Percentiles rank a stretch among this genome's conserved stretches.
Conservation (phyloP, 2,888 invertebrate species). For the Drosophila putrida region DNA sequence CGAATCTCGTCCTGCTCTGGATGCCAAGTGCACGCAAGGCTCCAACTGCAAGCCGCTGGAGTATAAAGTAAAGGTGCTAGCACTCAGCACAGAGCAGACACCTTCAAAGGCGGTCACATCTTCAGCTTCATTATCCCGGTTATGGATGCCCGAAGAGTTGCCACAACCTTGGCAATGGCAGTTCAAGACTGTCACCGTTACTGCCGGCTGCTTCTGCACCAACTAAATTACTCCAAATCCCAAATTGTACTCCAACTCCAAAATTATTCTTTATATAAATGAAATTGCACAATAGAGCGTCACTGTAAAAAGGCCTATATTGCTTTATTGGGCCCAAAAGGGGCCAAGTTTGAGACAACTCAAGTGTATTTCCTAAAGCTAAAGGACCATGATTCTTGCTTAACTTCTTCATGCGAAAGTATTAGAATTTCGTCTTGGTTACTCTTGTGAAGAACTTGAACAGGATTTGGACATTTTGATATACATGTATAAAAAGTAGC, state of each 20-base stretch:
- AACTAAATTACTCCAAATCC: constrained; percentile 35
- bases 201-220: constrained; percentile 84
- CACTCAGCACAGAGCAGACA: constrained; percentile 56
- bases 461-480: background rate
- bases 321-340: constrained; percentile 53
- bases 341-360: constrained; percentile 30
- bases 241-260: background rate
- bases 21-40: constrained; percentile 82
- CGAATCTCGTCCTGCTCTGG: constrained; percentile 69
- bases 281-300: constrained; percentile 46
- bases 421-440: background rate
- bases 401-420: background rate
- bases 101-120: constrained; percentile 10
- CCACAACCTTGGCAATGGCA: constrained; percentile 71
- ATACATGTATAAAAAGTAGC: constrained; percentile 1
- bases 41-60: constrained; percentile 83
- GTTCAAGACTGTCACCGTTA: constrained; percentile 83
- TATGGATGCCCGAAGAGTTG: constrained; percentile 45
- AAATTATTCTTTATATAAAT: constrained; percentile 18
- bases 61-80: constrained; percentile 84
- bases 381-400: background rate
- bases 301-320: constrained; percentile 38
- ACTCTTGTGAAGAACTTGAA: constrained; percentile 1
- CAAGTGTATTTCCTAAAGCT: constrained; percentile 39
- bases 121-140: constrained; percentile 24